phyloP scores from a whole-genome alignment of 2,888 invertebrate genomes.

The Helleia helle region DNA sequence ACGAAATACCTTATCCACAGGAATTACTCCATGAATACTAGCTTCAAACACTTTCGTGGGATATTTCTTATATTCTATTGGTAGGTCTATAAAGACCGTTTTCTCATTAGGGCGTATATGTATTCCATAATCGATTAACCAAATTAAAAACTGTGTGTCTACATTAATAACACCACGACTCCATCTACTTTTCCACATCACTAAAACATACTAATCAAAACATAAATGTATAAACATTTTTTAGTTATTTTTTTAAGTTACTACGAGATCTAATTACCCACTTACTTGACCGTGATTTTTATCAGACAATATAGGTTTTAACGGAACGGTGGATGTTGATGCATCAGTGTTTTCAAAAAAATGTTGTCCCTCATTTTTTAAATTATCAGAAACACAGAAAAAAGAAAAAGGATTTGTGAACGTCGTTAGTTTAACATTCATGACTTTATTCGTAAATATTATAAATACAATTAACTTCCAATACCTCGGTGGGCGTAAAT shows the following conservation, averaged over 20 bases:
- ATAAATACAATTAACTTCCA: no score
- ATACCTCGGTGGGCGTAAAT: no score
- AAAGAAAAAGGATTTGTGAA: slow-evolving; percentile 43
- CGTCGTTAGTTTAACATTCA: slow-evolving; percentile 33
- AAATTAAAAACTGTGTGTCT: slow-evolving; percentile 36
- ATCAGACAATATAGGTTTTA: no score
- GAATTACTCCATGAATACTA: slow-evolving; percentile 42
- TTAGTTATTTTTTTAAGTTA: neutral
- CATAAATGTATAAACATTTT: neutral
- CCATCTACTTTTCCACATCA: slow-evolving; percentile 39
- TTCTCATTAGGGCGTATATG: slow-evolving; percentile 32
- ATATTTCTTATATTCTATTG: slow-evolving; percentile 31
- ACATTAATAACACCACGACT: slow-evolving; percentile 35
- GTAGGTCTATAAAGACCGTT: slow-evolving; percentile 31
- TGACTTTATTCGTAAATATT: slow-evolving; percentile 18
- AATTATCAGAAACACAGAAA: slow-evolving; percentile 30
- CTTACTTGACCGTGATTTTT: slow-evolving; percentile 39
- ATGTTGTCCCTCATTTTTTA: slow-evolving; percentile 17
- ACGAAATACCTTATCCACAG: slow-evolving; percentile 30
- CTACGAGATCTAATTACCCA: neutral
- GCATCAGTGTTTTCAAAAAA: slow-evolving; percentile 13
- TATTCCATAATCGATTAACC: slow-evolving; percentile 42
- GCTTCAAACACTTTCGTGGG: slow-evolving; percentile 47
- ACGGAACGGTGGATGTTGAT: slow-evolving; percentile 5
- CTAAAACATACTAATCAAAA: slow-evolving; percentile 39